Percentiles rank a stretch among this genome's conserved stretches.
Evolutionary conservation across 1,140 invertebrate species (phyloP).

Genomic region (Tribolium madens): DNA sequence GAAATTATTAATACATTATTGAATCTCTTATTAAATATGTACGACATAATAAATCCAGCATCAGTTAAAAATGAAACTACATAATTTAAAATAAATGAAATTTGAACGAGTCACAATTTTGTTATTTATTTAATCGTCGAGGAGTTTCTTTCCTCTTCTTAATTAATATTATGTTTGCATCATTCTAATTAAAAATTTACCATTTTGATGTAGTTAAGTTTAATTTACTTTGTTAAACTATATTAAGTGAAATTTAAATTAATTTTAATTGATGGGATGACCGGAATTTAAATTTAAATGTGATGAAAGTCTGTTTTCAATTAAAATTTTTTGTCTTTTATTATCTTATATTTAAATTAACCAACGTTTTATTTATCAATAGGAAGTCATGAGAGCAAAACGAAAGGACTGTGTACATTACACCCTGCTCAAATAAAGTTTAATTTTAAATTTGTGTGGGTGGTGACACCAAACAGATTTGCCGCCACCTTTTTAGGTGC

Average conservation of each 20-base stretch:
- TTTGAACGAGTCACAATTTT: conserved; percentile 4
- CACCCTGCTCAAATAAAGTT: conserved; percentile 18
- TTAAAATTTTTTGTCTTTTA: background rate
- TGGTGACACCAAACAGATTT: conserved; percentile 8
- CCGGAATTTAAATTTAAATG: too few species aligned
- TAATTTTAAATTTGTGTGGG: conserved; percentile 30
- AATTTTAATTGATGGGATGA: too few species aligned
- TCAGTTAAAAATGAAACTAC: background rate
- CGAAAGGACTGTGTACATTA: conserved; percentile 13
- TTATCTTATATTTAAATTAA: background rate
- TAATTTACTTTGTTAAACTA: background rate
- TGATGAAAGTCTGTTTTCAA: background rate
- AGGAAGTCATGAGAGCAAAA: background rate
- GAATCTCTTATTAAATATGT: background rate
- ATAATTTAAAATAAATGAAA: conserved; percentile 17
- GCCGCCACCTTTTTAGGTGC: background rate
- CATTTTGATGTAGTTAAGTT: background rate
- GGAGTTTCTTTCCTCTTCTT: conserved; percentile 4
- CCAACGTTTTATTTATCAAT: background rate
- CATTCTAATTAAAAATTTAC: conserved; percentile 18
- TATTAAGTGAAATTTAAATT: background rate
- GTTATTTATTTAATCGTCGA: conserved; percentile 4
- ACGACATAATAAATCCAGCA: background rate
- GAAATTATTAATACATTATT: background rate
- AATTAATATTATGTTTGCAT: conserved; percentile 34